phyloP scores from a whole-genome alignment of 2,113 vertebrate genomes.

The Festucalex cinctus region DNA sequence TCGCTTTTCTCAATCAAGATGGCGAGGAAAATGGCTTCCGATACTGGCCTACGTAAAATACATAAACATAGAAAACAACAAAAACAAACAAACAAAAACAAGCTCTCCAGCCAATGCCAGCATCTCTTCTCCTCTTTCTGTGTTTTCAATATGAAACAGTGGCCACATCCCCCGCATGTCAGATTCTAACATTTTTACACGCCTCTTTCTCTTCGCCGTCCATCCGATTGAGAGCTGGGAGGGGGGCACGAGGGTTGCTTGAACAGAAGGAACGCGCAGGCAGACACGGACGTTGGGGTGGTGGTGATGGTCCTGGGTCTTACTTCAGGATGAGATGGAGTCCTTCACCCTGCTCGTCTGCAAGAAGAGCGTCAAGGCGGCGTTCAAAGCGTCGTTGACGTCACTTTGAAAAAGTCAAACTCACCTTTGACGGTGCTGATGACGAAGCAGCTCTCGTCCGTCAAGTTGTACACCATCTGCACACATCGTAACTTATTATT shows the following conservation, averaged over 20 bases:
- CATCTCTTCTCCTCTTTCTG: slow-evolving; percentile 37
- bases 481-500: no score
- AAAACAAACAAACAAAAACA: slow-evolving; percentile 44
- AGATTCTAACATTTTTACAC: slow-evolving; percentile 83
- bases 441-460: slow-evolving; percentile 94
- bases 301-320: slow-evolving; percentile 54
- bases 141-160: slow-evolving; percentile 85
- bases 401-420: slow-evolving; percentile 1
- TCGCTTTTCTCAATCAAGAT: slow-evolving; percentile 40
- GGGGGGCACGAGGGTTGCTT: slow-evolving; percentile 31
- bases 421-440: slow-evolving; percentile 92
- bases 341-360: slow-evolving; percentile 90
- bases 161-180: slow-evolving; percentile 74
- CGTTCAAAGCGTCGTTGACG: neutral
- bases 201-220: slow-evolving; percentile 51
- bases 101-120: slow-evolving; percentile 16
- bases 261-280: slow-evolving; percentile 49
- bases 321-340: slow-evolving; percentile 95
- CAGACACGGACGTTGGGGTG: neutral
- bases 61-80: slow-evolving; percentile 23
- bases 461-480: slow-evolving; percentile 97
- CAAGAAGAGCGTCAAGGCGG: slow-evolving; percentile 10
- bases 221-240: slow-evolving; percentile 39
- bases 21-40: slow-evolving; percentile 60
- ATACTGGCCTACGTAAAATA: slow-evolving; percentile 67